Base-by-base conservation (phyloP, 2,888 invertebrate species). In the Nomada hirtipes region DNA sequence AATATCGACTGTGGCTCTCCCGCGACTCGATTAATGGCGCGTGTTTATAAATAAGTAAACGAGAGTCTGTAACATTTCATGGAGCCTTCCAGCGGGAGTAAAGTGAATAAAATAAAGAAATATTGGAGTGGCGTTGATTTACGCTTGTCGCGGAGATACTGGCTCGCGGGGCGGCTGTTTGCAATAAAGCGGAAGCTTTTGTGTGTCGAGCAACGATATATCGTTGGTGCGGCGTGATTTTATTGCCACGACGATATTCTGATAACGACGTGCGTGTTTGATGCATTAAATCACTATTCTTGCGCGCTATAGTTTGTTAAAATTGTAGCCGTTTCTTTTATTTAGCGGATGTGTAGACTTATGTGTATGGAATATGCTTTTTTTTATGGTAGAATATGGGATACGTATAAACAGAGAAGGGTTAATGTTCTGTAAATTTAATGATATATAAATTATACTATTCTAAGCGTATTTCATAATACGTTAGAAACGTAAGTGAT, bases 11-110 rank as follows among this genome's bases (percentile, higher is more conserved):
- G 50, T 53, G 80, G 60, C 67, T 73, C 64, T 47, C 26, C 72
- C 72, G 23, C 50, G 55, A 63, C 67, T 67, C 79, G 79, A 80
- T 80, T 80, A 72, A 71, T 23, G 57, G 42, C 67, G 26, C 67
- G 72, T 80, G 11, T 1, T 72, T 72, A 67, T 80, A 81, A 80
- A 80, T 80, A 80, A 80, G 67, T 80, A 71, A 80, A 80, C 81
- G 81, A 67, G 70, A 67, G 52, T 42, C 52, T 20, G 61, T 52
- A 13, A 57, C 53, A 20, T 36, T 36, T 1, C 36, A 15, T 13
- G 23, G 55, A 9, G 15, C 13, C 65, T 64, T 44, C 7, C 55
- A 9, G n/a, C 0, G 20, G 20, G 29, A 7, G 7, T 36, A 7
- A 36, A 36, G 36, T 7, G 36, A 36, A 36, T 36, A 7, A 36